A percentile compares a stretch with the other conserved stretches of the same genome.
These are phyloP conservation scores for Odontamblyopus lacepedii DNA, from an alignment of 2,797 vertebrate species.

Conservation along the genomic window DNA sequence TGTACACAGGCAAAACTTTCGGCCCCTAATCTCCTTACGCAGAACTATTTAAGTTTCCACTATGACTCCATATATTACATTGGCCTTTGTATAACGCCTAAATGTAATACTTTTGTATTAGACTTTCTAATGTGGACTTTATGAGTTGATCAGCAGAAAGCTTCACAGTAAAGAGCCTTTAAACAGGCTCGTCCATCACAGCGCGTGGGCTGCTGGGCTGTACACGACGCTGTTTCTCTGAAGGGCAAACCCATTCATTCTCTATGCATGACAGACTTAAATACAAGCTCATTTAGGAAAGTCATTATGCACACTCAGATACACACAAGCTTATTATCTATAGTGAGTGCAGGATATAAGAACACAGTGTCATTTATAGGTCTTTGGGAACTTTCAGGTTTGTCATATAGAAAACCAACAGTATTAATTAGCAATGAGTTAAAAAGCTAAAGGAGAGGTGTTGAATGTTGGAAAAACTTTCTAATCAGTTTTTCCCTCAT, in stretches of 20 bases:
- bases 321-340: constrained; percentile 18
- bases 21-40: no score
- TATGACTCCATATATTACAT: background rate
- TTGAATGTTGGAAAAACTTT: background rate
- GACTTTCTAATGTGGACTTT: constrained; percentile 10
- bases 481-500: no score
- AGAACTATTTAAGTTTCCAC: background rate
- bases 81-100: background rate
- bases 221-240: constrained; percentile 39
- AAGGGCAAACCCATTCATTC: constrained; percentile 46
- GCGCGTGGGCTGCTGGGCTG: constrained; percentile 39
- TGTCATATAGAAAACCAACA: background rate
- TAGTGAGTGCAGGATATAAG: background rate
- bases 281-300: constrained; percentile 49
- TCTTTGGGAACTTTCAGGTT: background rate
- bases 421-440: no score
- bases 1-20: no score
- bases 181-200: constrained; percentile 55
- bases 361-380: background rate
- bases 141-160: constrained; percentile 13
- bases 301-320: constrained; percentile 23
- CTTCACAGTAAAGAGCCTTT: constrained; percentile 46
- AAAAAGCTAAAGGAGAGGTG: background rate
- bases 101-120: constrained; percentile 5
- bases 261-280: constrained; percentile 51